Percentiles rank a stretch among this genome's conserved stretches.
These are phyloP conservation scores for Oreochromis tanganicae DNA, from an alignment of 2,113 vertebrate species.

Conservation along the genomic window DNA sequence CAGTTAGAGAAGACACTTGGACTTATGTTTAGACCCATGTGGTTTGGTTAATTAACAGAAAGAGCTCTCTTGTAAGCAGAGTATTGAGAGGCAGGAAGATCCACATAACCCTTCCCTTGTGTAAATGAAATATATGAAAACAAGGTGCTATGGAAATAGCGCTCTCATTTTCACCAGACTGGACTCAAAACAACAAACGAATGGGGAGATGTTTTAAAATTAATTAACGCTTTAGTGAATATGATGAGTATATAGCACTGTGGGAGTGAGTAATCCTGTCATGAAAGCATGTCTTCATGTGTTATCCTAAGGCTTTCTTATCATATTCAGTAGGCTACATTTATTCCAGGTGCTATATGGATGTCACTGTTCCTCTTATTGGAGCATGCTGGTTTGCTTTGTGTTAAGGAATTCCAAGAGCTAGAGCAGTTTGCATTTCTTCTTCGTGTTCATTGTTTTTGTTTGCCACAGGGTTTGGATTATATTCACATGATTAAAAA, in stretches of 20 bases:
- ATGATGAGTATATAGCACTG: neutral
- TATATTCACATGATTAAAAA: slow-evolving; percentile 51
- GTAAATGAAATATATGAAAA: slow-evolving; percentile 21
- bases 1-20: slow-evolving; percentile 41
- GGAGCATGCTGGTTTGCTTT: neutral
- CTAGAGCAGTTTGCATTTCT: slow-evolving; percentile 41
- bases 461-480: slow-evolving; percentile 63
- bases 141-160: neutral
- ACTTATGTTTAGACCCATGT: slow-evolving; percentile 54
- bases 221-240: neutral
- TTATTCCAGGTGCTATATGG: neutral
- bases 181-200: neutral
- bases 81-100: slow-evolving; percentile 45
- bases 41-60: slow-evolving; percentile 62
- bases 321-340: neutral
- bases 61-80: slow-evolving; percentile 33
- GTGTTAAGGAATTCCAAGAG: slow-evolving; percentile 44
- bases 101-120: neutral
- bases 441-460: slow-evolving; percentile 57
- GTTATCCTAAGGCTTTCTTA: neutral
- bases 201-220: neutral
- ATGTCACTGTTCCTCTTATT: slow-evolving; percentile 9
- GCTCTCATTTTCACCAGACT: neutral
- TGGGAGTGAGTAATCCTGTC: slow-evolving; percentile 33
- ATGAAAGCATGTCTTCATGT: slow-evolving; percentile 17